Conservation (phyloP, 35 echinoderm and acorn worm genomes). For the Lytechinus pictus region DNA sequence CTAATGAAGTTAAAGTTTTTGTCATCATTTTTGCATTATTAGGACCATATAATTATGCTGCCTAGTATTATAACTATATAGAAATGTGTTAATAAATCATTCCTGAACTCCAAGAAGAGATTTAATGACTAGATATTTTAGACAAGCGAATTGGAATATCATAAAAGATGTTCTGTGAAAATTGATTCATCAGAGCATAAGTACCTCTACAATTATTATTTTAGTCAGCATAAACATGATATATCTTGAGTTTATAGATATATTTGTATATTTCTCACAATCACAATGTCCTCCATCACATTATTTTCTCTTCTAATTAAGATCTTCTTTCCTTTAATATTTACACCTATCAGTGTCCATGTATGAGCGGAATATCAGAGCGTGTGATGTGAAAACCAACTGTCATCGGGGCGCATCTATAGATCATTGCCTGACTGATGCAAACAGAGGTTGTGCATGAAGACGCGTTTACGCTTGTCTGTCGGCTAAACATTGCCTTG, state of each 20-base stretch:
- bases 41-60: no score
- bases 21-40: no score
- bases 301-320: background rate
- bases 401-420: background rate
- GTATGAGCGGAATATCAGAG: background rate
- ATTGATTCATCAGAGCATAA: no score
- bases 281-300: background rate
- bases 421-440: background rate
- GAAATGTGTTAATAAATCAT: no score
- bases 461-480: background rate
- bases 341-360: background rate
- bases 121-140: no score
- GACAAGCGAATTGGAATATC: no score
- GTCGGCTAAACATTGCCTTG: background rate
- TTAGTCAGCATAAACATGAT: no score
- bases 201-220: no score
- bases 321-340: background rate
- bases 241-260: background rate
- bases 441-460: background rate
- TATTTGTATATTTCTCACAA: background rate
- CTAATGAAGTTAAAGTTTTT: no score
- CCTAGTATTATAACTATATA: no score
- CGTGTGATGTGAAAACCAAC: background rate
- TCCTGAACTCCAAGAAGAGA: no score
- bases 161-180: no score